These are phyloP conservation scores for Dicrostonyx torquatus DNA, from an alignment of 2,797 vertebrate species.

Conservation along the genomic window DNA sequence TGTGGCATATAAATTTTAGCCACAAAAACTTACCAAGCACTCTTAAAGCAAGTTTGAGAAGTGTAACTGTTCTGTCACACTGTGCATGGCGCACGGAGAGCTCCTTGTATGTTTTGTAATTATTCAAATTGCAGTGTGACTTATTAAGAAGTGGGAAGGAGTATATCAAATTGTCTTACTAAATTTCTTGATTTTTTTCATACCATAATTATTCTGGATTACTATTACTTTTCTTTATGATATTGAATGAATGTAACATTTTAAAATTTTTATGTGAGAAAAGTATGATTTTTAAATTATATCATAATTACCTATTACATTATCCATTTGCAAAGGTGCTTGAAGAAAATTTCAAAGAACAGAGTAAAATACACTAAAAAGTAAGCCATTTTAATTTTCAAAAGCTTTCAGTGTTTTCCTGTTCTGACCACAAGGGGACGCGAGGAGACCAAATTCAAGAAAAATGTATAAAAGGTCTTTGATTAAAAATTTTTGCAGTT, in stretches of 20 bases:
- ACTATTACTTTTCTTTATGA: neutral
- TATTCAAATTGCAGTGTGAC: constrained; percentile 20
- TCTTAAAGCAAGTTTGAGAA: neutral
- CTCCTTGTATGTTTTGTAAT: constrained; percentile 1
- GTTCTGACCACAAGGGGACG: constrained; percentile 64
- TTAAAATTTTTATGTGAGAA: neutral
- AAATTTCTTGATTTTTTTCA: neutral
- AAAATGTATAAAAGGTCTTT: constrained; percentile 67
- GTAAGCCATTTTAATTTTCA: constrained; percentile 45
- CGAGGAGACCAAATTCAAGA: constrained; percentile 53
- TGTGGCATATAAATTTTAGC: neutral
- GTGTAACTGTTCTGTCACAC: neutral
- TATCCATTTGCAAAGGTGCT: constrained; percentile 1
- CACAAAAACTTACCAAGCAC: neutral
- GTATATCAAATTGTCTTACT: neutral
- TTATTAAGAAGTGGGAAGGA: neutral
- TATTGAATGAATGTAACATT: neutral
- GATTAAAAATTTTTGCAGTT: constrained; percentile 61
- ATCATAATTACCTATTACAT: neutral
- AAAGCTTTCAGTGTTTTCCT: neutral
- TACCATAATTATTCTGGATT: neutral
- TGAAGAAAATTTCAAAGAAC: constrained; percentile 20
- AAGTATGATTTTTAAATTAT: neutral
- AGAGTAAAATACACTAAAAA: constrained; percentile 21
- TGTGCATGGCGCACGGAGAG: neutral